Base-by-base conservation (phyloP, 2,888 invertebrate genomes). In the Microctonus brassicae region DNA sequence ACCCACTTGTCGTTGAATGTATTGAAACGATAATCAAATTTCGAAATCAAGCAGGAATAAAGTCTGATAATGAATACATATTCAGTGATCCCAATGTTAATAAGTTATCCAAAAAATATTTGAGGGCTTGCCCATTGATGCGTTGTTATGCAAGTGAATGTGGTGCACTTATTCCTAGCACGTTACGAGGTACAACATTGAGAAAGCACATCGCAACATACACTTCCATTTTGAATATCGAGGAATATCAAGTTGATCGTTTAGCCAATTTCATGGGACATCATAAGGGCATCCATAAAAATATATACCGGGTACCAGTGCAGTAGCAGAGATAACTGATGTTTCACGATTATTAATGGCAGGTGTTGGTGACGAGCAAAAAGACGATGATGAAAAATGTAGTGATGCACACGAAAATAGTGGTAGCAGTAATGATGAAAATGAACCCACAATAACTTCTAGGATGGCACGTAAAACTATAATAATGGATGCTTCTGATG, bases 291-390 rank as follows among this genome's bases (percentile, higher is more conserved):
- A 70, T 73, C 34, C 73, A 73, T 42, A 52, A 61, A 39, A 42
- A 33, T 53, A 63, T 70, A 61, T 73, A 73, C 55, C 24, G 65
- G 11, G 60, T 66, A 20, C 52, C 73, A 1, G 62, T 70, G 5
- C 55, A 39, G 24, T 33, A 9, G 26, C 70, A 29, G 70, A 70
- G n/a, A n/a, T n/a, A n/a, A n/a, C n/a, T n/a, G n/a, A n/a, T n/a
- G n/a, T n/a, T n/a, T n/a, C n/a, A n/a, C n/a, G 34, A 34, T 17
- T 13, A 22, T 69, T 62, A n/a, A 55, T 63, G 20, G 64, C 9
- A 26, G 29, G 78, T 77, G 76, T 80, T 72, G 76, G 79, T 78
- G 71, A 79, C 72, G 69, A 80, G 79, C 17, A 78, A 72, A 65
- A 75, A n/a, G 57, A 33, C 13, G 33, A 33, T 33, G 33, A 33